Evolutionary conservation across 35 echinoderm and acorn worm species (phyloP).

Genomic region (Acanthaster planci): DNA sequence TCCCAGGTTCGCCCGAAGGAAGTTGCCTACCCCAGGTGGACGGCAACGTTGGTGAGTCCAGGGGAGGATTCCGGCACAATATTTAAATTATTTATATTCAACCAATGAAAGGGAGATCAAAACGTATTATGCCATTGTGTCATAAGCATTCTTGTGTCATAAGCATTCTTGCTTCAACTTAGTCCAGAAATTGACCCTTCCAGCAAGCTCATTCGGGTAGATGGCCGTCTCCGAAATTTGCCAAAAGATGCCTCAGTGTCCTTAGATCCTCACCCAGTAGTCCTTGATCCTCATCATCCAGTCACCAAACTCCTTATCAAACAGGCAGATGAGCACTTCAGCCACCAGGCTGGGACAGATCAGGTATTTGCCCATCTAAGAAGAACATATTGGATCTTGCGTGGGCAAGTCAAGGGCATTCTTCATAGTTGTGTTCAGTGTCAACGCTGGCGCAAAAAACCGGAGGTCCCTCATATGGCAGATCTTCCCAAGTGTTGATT

Average conservation of each 20-base stretch:
- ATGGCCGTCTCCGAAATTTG: constrained; percentile 6
- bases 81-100: too few species aligned
- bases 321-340: not conserved
- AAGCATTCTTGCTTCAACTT: not conserved
- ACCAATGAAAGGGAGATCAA: too few species aligned
- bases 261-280: constrained; percentile 15
- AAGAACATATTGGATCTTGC: not conserved
- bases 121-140: too few species aligned
- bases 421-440: not conserved
- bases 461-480: constrained; percentile 37
- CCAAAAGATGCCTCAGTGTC: not conserved
- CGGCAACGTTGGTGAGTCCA: too few species aligned
- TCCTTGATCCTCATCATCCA: not conserved
- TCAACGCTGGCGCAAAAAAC: constrained; percentile 32
- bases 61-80: too few species aligned
- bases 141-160: too few species aligned
- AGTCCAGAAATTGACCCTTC: not conserved
- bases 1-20: too few species aligned
- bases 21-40: too few species aligned
- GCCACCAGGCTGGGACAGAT: constrained; percentile 4
- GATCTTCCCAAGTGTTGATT: constrained; percentile 21
- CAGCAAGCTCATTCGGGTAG: constrained; percentile 10
- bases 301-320: constrained; percentile 27
- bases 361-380: not conserved
- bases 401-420: not conserved